phyloP scores from a whole-genome alignment of 2,113 vertebrate species.

The Platycercus adscitus region DNA sequence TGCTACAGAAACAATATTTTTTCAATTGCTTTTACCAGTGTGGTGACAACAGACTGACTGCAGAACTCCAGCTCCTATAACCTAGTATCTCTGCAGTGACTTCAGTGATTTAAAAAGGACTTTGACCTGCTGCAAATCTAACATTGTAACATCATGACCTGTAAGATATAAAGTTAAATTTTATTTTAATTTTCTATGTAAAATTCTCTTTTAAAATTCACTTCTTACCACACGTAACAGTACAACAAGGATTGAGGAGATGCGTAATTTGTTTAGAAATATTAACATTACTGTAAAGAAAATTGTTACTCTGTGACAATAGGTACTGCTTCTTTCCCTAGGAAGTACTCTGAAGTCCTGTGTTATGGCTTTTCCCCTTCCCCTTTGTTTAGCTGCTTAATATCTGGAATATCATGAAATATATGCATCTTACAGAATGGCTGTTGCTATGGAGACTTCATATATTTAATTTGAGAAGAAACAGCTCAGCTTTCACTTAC shows the following conservation, averaged over 20 bases:
- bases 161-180: not conserved
- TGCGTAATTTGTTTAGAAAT: not conserved
- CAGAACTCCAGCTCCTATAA: not conserved
- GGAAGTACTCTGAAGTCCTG: not conserved
- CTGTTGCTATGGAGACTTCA: slow-evolving; percentile 34
- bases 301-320: not conserved
- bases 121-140: not conserved
- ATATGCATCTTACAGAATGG: not conserved
- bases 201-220: not conserved
- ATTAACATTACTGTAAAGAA: not conserved
- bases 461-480: not conserved
- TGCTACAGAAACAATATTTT: not conserved
- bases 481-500: not conserved
- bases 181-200: not conserved
- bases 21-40: not conserved
- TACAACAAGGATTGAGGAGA: not conserved
- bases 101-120: not conserved
- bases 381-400: not conserved
- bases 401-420: not conserved
- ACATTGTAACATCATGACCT: not conserved
- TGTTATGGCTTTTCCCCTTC: not conserved
- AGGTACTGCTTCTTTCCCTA: not conserved
- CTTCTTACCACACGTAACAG: not conserved
- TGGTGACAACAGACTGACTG: not conserved
- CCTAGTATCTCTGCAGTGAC: not conserved